Evolutionary conservation across 2,113 vertebrate genomes (phyloP).

Genomic region (Carassius gibelio): DNA sequence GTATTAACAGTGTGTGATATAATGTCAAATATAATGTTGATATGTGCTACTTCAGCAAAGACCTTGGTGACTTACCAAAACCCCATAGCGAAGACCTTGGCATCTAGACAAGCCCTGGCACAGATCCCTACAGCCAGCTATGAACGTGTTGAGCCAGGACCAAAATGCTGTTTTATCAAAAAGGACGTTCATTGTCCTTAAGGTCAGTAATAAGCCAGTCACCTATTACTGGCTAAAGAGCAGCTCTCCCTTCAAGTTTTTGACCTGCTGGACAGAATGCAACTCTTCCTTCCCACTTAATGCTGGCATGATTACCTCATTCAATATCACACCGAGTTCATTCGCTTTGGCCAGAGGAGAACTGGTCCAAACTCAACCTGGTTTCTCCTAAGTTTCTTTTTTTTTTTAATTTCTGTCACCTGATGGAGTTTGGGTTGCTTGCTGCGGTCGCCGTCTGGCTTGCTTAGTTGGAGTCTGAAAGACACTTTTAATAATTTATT

Average conservation of each 20-base stretch:
- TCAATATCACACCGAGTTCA: no score
- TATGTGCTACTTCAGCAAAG: background rate
- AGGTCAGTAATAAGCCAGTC: background rate
- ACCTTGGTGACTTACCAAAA: background rate
- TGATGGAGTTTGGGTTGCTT: no score
- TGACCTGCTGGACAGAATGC: background rate
- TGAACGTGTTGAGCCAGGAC: background rate
- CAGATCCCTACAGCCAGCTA: background rate
- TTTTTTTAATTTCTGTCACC: no score
- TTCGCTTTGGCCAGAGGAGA: no score
- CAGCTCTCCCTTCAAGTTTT: background rate
- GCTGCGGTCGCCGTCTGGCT: no score
- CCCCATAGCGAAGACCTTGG: background rate
- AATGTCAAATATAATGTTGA: background rate
- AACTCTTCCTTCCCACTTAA: background rate
- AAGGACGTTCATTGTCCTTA: background rate
- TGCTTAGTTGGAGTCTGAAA: no score
- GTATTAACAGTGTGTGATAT: background rate
- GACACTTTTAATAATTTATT: no score
- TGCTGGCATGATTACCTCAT: no score
- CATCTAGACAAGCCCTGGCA: background rate
- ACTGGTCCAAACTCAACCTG: no score
- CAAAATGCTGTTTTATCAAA: background rate
- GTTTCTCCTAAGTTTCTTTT: no score
- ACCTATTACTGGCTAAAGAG: background rate